phyloP scores from a whole-genome alignment of 2,797 vertebrate species.

The Synaphobranchus kaupii region DNA sequence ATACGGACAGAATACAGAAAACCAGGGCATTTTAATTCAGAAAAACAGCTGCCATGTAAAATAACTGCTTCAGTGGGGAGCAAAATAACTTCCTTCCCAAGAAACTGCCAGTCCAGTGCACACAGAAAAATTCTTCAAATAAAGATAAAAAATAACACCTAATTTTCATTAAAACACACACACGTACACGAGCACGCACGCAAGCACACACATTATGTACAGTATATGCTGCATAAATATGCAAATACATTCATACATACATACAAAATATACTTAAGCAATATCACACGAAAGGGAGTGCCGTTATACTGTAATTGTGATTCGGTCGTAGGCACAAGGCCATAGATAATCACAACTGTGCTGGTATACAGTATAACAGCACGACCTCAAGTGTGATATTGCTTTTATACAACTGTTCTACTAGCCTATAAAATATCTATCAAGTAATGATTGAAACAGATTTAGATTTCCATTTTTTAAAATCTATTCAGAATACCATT shows the following conservation, averaged over 20 bases:
- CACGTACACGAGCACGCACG: background rate
- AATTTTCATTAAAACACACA: background rate
- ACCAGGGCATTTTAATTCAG: background rate
- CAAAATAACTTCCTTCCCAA: background rate
- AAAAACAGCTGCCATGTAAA: conserved; percentile 2
- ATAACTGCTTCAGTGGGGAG: background rate
- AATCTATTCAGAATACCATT: no score
- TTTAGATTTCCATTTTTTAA: no score
- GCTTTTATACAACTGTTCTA: no score
- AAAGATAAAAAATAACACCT: background rate
- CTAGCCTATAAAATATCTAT: no score
- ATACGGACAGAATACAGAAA: background rate
- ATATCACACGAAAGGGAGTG: no score
- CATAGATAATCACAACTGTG: no score
- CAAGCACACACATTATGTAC: background rate
- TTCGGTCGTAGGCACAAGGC: no score
- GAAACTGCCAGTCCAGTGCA: background rate
- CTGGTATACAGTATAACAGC: no score
- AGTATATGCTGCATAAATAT: background rate
- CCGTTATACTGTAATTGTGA: no score
- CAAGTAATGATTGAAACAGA: no score
- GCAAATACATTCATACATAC: background rate
- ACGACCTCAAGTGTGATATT: no score
- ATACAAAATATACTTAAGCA: no score
- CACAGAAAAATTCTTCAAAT: background rate